Evolutionary conservation across 2,797 vertebrate species (phyloP), one percentile per base, ranked within the genome.

Genomic region (Novumbra hubbsi): DNA sequence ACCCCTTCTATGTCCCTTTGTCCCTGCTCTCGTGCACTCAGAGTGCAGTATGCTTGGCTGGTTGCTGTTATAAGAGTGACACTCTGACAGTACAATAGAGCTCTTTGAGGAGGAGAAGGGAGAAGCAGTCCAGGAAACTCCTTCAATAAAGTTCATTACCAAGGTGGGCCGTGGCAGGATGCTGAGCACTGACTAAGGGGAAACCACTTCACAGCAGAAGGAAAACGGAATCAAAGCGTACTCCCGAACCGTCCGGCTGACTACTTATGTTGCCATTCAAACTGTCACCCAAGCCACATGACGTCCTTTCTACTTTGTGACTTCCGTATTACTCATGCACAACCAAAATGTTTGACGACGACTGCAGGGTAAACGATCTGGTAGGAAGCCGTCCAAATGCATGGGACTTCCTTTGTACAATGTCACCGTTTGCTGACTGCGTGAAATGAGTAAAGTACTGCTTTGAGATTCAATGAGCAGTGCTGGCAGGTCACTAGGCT

Each of bases 141-240:
- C 60, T 50, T 65, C 30, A 65, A 66, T 73, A 66, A 66, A 65
- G 63, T 73, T 73, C 50, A 66, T 70, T 11, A 27, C 55, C 24
- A 60, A 60, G 21, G 11, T 24, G 21, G 21, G 4, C 9, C 19
- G 19, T 21, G 55, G 55, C n/a, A 57, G n/a, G 21, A n/a, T 57
- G 55, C 55, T 57, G 2, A 1, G 24, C 9, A 11, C 6, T 57
- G 55, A 24, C 9, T 9, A n/a, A 12, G 55, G n/a, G 3, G 55
- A 24, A 60, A 24, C 55, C 55, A 24, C 21, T 24, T 60, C 24
- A 60, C 55, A 60, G 52, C n/a, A 21, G 52, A 55, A 55, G 52
- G 55, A 24, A 60, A 60, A 24, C 0, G 1, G 21, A 24, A 12
- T 60, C 52, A 55, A 55, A 55, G 9, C 30, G 38, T 19, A 38